Percentiles rank a stretch among this genome's conserved stretches.
These are phyloP conservation scores for Machimus rusticus DNA, from an alignment of 2,888 invertebrate species.

Conservation along the genomic window DNA sequence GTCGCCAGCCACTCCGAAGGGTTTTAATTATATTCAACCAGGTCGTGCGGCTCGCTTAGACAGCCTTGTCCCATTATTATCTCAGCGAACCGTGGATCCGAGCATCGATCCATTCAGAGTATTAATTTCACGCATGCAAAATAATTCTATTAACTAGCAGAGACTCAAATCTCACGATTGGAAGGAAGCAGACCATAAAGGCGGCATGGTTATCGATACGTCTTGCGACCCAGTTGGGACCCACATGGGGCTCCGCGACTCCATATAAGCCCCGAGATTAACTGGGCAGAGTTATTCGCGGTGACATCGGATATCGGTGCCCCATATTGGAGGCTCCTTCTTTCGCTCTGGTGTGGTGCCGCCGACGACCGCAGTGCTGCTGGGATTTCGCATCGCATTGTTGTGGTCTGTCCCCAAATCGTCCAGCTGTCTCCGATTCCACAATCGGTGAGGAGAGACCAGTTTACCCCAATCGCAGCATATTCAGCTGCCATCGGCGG, in stretches of 20 bases:
- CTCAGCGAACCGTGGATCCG: neutral
- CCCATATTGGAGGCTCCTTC: conserved; percentile 21
- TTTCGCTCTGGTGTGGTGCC: neutral
- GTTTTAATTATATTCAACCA: neutral
- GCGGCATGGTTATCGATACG: conserved; percentile 28
- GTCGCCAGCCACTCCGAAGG: neutral
- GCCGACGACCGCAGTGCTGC: neutral
- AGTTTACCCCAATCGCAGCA: neutral
- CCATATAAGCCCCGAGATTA: conserved; percentile 24
- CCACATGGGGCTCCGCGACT: neutral
- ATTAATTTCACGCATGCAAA: neutral
- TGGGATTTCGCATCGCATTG: neutral
- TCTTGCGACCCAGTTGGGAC: conserved; percentile 22
- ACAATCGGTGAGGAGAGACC: neutral
- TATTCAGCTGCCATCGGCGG: neutral
- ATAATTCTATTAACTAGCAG: neutral
- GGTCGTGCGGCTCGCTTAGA: neutral
- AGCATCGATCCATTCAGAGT: neutral
- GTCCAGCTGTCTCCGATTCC: conserved; percentile 7
- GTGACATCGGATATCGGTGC: conserved; percentile 28
- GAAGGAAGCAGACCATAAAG: conserved; percentile 23
- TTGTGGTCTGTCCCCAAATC: neutral
- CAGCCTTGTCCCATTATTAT: neutral
- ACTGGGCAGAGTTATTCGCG: conserved; percentile 22
- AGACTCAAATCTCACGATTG: neutral